Evolutionary conservation across 1,140 invertebrate genomes (phyloP), one percentile per base, ranked within the genome.

Genomic region (Episyrphus balteatus): DNA sequence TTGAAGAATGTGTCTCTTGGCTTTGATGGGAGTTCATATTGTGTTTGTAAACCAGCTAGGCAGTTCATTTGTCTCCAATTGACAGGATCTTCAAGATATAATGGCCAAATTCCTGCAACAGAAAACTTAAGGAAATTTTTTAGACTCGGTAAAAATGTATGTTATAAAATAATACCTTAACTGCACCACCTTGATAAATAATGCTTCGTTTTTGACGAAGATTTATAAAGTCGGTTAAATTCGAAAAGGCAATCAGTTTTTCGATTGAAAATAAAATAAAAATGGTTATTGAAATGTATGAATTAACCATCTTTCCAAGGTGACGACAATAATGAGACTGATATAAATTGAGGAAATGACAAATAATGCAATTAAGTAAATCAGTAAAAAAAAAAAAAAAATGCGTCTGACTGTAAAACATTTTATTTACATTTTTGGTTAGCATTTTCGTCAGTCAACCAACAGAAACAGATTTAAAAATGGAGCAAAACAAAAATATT

Each of bases 1-100:
- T 66, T 66, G 17, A 66, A 58, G 61, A 61, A 66, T 0, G 61
- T 58, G 52, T 62, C 64, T 18, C 56, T 50, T 7, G 63, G 63
- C 2, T 46, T 50, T 0, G 55, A 59, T 10, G 63, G 63, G 40
- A 66, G 30, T 7, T 15, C 49, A 36, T 64, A 66, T 19, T 52
- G 51, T 10, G 63, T 63, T 41, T 66, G 63, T 13, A 66, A 40
- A 1, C 40, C 59, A n/a, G 47, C 62, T 5, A 59, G 62, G 26
- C 63, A 56, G 13, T 62, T 57, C 12, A 55, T 34, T 1, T 64
- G 64, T 14, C 63, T 63, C 34, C 53, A 66, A 14, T 51, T 43
- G 5, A 66, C 51, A 36, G 53, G 59, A 31, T 66, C 63, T 18
- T 45, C 63, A 43, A 66, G 39, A 2, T 55, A 47, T 5, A 66